Conservation (phyloP, 2,888 invertebrate species). For the Pseudococcus viburni region DNA sequence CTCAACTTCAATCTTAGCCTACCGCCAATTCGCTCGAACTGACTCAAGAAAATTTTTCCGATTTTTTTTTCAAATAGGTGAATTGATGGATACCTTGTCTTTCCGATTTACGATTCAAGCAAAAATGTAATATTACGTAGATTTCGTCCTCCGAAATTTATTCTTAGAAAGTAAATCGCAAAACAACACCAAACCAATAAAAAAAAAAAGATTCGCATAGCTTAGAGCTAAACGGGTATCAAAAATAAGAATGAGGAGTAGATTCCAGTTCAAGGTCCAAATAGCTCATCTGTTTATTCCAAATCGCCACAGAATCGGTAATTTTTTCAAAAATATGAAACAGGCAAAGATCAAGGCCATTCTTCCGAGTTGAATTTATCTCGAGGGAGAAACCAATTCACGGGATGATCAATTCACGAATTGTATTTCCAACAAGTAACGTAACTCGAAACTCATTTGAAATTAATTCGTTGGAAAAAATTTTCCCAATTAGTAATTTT, state of each 20-base stretch:
- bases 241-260: not conserved
- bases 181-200: not conserved
- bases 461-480: not conserved
- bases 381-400: not conserved
- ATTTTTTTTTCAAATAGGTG: no score
- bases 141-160: not conserved
- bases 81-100: no score
- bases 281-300: not conserved
- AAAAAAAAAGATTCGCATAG: not conserved
- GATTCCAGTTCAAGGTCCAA: not conserved
- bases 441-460: not conserved
- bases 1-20: no score
- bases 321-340: constrained; percentile 10
- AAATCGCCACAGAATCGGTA: not conserved
- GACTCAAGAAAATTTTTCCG: no score
- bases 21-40: no score
- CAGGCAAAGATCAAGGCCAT: constrained; percentile 26
- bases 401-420: constrained; percentile 7
- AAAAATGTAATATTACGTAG: not conserved
- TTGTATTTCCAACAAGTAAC: not conserved
- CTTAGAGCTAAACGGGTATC: not conserved
- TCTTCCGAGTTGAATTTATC: not conserved
- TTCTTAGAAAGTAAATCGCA: not conserved
- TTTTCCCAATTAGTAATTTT: not conserved
- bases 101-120: no score